These are phyloP conservation scores for Oncorhynchus gorbuscha DNA, from an alignment of 2,113 vertebrate genomes.

Conservation along the genomic window DNA sequence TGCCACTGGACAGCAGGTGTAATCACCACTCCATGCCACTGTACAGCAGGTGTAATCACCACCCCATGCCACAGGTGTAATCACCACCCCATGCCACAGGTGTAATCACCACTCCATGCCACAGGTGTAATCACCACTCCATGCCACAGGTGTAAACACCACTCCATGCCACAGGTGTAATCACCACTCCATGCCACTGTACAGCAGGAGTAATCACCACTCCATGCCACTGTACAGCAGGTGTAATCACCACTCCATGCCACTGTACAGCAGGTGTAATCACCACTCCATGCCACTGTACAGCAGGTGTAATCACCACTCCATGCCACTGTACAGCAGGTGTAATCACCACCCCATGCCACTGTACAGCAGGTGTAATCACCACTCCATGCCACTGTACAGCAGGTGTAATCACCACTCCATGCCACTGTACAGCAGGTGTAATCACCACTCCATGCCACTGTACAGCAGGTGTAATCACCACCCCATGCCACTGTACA, in stretches of 20 bases:
- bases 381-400: neutral
- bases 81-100: neutral
- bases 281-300: neutral
- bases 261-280: neutral
- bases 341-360: neutral
- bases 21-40: neutral
- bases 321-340: neutral
- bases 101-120: neutral
- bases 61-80: neutral
- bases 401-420: neutral
- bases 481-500: no score
- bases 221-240: neutral
- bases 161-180: neutral
- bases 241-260: neutral
- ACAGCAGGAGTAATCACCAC: neutral
- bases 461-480: neutral
- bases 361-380: neutral
- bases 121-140: neutral
- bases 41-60: neutral
- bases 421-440: neutral
- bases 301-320: neutral
- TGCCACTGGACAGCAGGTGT: no score
- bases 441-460: neutral
- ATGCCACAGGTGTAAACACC: neutral
- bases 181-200: neutral